phyloP scores from a whole-genome alignment of 2,888 invertebrate genomes.

The Neoscelio sp. region DNA sequence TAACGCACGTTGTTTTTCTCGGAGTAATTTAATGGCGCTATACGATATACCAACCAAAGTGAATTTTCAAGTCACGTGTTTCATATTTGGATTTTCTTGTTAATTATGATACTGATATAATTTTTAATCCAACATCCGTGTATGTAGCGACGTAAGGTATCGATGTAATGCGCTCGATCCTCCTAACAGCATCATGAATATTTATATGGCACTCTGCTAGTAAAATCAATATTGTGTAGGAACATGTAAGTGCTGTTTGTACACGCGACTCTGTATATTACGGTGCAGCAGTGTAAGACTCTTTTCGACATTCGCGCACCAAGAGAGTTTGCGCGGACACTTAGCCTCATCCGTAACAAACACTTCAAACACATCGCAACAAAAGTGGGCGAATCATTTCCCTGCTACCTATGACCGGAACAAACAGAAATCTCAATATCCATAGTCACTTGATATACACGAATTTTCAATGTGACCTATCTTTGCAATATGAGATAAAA shows the following conservation, averaged over 20 bases:
- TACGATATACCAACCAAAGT: no score
- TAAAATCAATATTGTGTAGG: conserved; percentile 75
- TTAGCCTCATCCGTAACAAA: conserved; percentile 53
- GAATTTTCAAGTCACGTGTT: no score
- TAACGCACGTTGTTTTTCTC: neutral
- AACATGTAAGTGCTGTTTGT: conserved; percentile 47
- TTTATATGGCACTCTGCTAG: conserved; percentile 76
- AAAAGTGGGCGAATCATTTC: conserved; percentile 39
- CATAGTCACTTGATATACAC: conserved; percentile 14
- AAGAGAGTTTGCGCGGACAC: conserved; percentile 51
- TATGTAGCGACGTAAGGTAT: conserved; percentile 56
- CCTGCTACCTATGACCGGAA: conserved; percentile 34
- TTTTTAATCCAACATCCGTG: neutral
- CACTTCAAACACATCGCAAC: conserved; percentile 46
- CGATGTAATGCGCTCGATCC: conserved; percentile 75
- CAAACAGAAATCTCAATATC: conserved; percentile 44
- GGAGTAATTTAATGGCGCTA: no score
- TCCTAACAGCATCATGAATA: conserved; percentile 80
- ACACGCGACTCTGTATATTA: conserved; percentile 33
- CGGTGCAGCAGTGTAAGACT: conserved; percentile 34
- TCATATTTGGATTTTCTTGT: neutral
- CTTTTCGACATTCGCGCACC: conserved; percentile 52
- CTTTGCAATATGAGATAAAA: neutral
- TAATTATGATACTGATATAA: neutral
- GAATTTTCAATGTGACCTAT: conserved; percentile 2